A percentile compares a stretch with the other conserved stretches of the same genome.
Evolutionary conservation across 2,888 invertebrate genomes (phyloP).

Genomic region (Mythimna ferrago): DNA sequence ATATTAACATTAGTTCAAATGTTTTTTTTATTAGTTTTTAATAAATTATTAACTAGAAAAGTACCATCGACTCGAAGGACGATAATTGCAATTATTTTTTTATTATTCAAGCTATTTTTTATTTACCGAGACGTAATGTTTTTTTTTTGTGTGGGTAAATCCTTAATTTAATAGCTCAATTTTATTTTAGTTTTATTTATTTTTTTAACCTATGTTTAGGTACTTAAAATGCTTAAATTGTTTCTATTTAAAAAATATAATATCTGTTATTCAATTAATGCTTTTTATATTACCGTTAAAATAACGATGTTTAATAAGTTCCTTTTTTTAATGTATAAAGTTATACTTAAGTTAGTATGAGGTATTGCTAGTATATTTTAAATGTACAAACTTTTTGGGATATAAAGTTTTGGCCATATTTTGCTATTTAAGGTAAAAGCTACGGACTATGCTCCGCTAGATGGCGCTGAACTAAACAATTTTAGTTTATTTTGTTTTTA

Average conservation of each 20-base stretch:
- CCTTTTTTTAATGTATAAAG: background rate
- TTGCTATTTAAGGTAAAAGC: too few relatives aligned
- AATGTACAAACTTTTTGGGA: too few relatives aligned
- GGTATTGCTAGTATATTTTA: background rate
- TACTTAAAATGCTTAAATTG: background rate
- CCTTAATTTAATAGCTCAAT: conserved; percentile 13
- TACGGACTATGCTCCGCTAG: too few relatives aligned
- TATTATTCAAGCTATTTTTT: background rate
- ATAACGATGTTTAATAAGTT: background rate
- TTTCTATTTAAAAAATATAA: background rate
- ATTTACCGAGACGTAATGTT: background rate
- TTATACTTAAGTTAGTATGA: background rate
- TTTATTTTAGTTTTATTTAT: background rate
- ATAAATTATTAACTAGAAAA: background rate
- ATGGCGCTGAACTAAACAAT: too few relatives aligned
- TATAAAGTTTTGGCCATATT: too few relatives aligned
- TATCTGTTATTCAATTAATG: background rate
- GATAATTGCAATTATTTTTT: conserved; percentile 14
- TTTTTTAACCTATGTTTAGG: background rate
- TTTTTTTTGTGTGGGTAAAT: background rate
- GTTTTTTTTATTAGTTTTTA: background rate
- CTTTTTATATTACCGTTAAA: background rate
- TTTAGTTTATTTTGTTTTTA: too few relatives aligned
- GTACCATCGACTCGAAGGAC: background rate
- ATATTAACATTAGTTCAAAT: conserved; percentile 19